Evolutionary conservation across 2,888 invertebrate genomes (phyloP).

Genomic region (Uropetala carovei): DNA sequence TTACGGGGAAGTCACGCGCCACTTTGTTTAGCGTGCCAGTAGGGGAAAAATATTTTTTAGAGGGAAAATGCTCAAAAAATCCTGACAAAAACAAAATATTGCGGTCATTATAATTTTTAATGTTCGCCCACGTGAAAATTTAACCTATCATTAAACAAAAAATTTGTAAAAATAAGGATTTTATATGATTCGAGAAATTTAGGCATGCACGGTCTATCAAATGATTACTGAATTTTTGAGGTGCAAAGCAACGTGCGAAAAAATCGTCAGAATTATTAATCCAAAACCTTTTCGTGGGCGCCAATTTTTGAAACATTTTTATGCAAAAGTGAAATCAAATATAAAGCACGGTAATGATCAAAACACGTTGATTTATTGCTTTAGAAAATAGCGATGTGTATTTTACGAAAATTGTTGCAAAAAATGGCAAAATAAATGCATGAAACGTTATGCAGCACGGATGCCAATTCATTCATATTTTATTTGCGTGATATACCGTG

Average conservation of each 20-base stretch:
- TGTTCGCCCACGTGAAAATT: neutral
- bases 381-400: no score
- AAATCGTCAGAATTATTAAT: no score
- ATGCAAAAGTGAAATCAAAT: neutral
- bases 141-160: constrained; percentile 3
- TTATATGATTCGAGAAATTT: no score
- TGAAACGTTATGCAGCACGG: no score
- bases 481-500: no score
- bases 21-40: constrained; percentile 23
- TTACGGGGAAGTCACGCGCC: constrained; percentile 39
- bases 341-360: constrained; percentile 4
- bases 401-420: no score
- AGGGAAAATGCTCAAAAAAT: constrained; percentile 17
- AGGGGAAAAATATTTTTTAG: neutral
- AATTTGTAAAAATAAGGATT: neutral
- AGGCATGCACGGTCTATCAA: no score
- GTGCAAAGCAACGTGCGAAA: no score
- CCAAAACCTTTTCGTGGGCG: neutral
- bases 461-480: no score
- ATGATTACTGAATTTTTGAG: no score
- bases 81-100: neutral
- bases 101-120: neutral
- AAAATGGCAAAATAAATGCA: no score
- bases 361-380: neutral
- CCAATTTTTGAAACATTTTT: neutral